phyloP scores from a whole-genome alignment of 2,888 invertebrate species.

The Clitarchus hookeri region DNA sequence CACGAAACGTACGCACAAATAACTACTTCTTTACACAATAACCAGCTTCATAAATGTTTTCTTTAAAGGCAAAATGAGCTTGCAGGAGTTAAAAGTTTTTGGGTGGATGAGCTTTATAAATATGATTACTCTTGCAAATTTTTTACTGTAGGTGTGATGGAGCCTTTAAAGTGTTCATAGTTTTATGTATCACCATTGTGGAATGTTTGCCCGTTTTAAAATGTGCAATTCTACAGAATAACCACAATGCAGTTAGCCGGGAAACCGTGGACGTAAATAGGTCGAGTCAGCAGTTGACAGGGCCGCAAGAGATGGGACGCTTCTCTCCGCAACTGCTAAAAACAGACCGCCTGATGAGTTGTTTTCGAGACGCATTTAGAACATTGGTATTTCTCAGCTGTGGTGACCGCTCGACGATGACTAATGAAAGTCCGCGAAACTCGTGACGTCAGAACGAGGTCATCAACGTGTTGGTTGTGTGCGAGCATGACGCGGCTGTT shows the following conservation, averaged over 20 bases:
- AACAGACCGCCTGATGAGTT: neutral
- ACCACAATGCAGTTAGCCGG: neutral
- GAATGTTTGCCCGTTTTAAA: too few relatives aligned
- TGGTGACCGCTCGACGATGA: neutral
- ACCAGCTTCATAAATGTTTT: too few relatives aligned
- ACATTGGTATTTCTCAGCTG: conserved; percentile 14
- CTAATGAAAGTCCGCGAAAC: conserved; percentile 8
- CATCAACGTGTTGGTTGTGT: neutral
- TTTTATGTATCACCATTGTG: too few relatives aligned
- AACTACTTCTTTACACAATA: too few relatives aligned
- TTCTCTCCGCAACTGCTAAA: neutral
- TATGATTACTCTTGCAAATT: too few relatives aligned
- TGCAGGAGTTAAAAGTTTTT: too few relatives aligned
- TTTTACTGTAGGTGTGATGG: too few relatives aligned
- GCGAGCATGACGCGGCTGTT: neutral
- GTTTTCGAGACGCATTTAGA: neutral
- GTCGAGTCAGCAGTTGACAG: neutral
- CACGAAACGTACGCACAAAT: too few relatives aligned
- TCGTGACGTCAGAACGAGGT: conserved; percentile 9
- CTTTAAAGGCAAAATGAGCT: too few relatives aligned
- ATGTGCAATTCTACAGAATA: neutral
- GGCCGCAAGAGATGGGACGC: neutral
- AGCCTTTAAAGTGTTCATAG: too few relatives aligned
- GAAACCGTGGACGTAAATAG: neutral
- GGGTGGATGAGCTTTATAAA: too few relatives aligned